A percentile compares a stretch with the other conserved stretches of the same genome.
These are phyloP conservation scores for Pogoniulus pusillus DNA, from an alignment of 2,797 vertebrate genomes.

Conservation along the genomic window DNA sequence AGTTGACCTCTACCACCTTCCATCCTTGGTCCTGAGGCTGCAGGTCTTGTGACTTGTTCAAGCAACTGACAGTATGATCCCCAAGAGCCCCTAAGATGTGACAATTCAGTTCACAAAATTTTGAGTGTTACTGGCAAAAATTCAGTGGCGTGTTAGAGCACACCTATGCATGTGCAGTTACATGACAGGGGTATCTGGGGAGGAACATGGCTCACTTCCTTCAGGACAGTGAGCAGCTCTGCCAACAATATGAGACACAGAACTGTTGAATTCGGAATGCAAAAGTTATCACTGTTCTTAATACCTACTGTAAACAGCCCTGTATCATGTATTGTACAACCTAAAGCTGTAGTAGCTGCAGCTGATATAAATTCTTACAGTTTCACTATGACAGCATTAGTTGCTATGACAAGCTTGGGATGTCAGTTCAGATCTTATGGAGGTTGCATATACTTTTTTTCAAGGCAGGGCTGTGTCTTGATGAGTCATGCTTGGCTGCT, in stretches of 20 bases:
- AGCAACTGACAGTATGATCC: accelerated
- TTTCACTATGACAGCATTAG: neutral
- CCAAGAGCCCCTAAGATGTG: neutral
- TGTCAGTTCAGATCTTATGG: neutral
- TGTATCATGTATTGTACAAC: neutral
- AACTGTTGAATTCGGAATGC: neutral
- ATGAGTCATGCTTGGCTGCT: neutral
- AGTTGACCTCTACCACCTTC: neutral
- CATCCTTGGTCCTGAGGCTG: neutral
- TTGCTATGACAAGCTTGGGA: no score
- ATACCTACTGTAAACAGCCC: neutral
- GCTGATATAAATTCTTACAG: neutral
- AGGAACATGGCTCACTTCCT: accelerated
- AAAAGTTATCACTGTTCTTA: neutral
- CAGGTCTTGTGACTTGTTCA: neutral
- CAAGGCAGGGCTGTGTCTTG: neutral
- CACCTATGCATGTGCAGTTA: accelerated
- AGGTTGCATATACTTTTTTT: neutral
- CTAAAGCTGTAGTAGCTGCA: neutral
- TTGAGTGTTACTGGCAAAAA: neutral
- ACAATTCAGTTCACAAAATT: accelerated
- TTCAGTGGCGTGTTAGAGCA: accelerated
- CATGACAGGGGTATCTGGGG: neutral
- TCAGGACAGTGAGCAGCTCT: neutral
- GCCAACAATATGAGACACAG: neutral